Conservation (phyloP, 64 coral and sea anemone species). For the Montipora sp. region DNA sequence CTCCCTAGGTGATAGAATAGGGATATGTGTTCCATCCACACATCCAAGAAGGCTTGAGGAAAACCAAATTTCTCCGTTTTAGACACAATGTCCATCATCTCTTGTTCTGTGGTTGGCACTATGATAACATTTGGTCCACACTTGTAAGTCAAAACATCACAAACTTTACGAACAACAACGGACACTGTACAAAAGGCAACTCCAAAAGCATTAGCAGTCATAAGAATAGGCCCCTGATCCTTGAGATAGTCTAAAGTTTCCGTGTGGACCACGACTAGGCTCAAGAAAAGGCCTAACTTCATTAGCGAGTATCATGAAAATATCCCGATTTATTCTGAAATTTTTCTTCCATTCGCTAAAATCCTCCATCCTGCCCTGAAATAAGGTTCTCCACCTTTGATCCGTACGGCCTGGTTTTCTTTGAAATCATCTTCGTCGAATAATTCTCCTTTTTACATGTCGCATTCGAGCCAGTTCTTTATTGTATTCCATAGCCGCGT, state of each 20-base stretch:
- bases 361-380: not conserved
- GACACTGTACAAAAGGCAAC: no score
- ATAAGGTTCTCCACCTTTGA: slow-evolving; percentile 3
- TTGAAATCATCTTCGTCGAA: slow-evolving; percentile 3
- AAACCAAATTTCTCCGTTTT: not conserved
- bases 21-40: slow-evolving; percentile 18
- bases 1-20: not conserved
- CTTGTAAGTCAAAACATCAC: no score
- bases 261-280: no score
- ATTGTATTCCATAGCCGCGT: no score
- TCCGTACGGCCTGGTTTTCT: slow-evolving; percentile 14
- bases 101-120: no score
- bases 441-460: slow-evolving; percentile 17
- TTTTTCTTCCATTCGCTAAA: not conserved
- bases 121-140: no score
- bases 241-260: no score
- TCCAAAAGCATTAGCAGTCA: no score
- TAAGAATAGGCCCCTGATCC: no score
- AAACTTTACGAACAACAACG: no score
- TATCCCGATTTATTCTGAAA: not conserved
- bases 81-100: no score
- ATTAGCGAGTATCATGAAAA: not conserved
- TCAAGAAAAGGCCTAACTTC: not conserved
- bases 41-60: not conserved
- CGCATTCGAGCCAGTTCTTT: not conserved